Conservation (phyloP, 2,888 invertebrate species). For the Tetragonula carbonaria region DNA sequence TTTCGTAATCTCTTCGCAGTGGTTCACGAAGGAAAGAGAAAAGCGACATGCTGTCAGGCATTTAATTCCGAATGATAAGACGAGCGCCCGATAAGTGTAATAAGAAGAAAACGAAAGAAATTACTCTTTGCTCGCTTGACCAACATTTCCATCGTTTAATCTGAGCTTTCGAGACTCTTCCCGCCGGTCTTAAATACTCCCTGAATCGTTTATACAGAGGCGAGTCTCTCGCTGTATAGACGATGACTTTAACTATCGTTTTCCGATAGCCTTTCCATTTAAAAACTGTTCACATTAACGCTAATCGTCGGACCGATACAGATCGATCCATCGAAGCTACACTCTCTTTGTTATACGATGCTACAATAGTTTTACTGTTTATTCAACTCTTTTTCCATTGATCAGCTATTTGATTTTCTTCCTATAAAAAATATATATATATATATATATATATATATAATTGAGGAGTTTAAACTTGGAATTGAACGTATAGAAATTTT, state of each 20-base stretch:
- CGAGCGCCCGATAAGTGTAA: background rate
- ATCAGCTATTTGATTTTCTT: background rate
- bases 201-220: background rate
- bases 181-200: background rate
- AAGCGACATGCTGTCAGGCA: background rate
- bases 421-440: too few species aligned
- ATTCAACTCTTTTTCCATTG: background rate
- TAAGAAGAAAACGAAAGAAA: background rate
- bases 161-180: background rate
- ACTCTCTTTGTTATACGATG: background rate
- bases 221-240: slow-evolving; percentile 1
- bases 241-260: slow-evolving; percentile 39
- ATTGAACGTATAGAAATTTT: background rate
- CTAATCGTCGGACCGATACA: slow-evolving; percentile 11
- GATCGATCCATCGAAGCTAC: slow-evolving; percentile 11
- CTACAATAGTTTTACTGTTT: background rate
- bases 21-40: background rate
- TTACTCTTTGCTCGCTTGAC: slow-evolving; percentile 1
- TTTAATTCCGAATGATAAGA: slow-evolving; percentile 23
- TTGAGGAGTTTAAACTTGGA: background rate
- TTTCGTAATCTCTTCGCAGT: background rate
- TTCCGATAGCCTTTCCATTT: slow-evolving; percentile 29
- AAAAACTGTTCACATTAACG: slow-evolving; percentile 27
- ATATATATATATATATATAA: too few species aligned
- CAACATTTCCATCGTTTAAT: slow-evolving; percentile 25